Percentiles rank a stretch among this genome's conserved stretches.
These are phyloP conservation scores for Atta colombica DNA, from an alignment of 1,140 invertebrate species.

Conservation along the genomic window DNA sequence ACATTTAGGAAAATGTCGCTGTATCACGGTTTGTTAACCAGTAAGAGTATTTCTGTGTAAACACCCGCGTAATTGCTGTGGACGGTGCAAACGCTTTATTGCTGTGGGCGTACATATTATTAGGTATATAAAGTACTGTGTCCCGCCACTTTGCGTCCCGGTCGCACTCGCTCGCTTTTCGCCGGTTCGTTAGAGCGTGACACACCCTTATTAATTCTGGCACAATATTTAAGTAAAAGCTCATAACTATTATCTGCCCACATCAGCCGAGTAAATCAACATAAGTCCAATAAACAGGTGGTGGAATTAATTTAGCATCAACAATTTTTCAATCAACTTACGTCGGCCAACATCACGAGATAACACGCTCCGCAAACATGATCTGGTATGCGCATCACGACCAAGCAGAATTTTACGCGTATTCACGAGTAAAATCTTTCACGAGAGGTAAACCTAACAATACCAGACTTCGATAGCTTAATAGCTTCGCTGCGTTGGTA, in stretches of 20 bases:
- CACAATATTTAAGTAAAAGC: slow-evolving; percentile 75
- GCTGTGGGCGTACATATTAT: slow-evolving; percentile 62
- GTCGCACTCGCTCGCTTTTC: slow-evolving; percentile 64
- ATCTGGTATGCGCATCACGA: background rate
- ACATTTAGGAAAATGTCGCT: slow-evolving; percentile 73
- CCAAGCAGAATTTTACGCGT: background rate
- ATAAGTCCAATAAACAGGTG: slow-evolving; percentile 40
- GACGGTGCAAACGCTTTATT: slow-evolving; percentile 64
- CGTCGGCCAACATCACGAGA: background rate
- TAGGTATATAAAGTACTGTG: slow-evolving; percentile 49
- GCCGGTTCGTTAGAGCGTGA: slow-evolving; percentile 75
- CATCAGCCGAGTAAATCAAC: slow-evolving; percentile 39
- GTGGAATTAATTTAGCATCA: slow-evolving; percentile 45
- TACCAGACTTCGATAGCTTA: slow-evolving; percentile 44
- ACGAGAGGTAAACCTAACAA: slow-evolving; percentile 37
- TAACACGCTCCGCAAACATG: background rate
- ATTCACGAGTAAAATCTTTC: slow-evolving; percentile 8
- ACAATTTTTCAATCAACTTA: slow-evolving; percentile 38
- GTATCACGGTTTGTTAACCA: slow-evolving; percentile 59
- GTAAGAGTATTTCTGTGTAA: slow-evolving; percentile 69
- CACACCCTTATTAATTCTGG: slow-evolving; percentile 75
- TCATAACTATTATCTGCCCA: slow-evolving; percentile 47
- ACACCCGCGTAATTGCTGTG: slow-evolving; percentile 76
- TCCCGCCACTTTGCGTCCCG: slow-evolving; percentile 30
- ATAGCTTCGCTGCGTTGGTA: background rate